Evolutionary conservation across 2,888 invertebrate species (phyloP).

Genomic region (Xanthia togata): DNA sequence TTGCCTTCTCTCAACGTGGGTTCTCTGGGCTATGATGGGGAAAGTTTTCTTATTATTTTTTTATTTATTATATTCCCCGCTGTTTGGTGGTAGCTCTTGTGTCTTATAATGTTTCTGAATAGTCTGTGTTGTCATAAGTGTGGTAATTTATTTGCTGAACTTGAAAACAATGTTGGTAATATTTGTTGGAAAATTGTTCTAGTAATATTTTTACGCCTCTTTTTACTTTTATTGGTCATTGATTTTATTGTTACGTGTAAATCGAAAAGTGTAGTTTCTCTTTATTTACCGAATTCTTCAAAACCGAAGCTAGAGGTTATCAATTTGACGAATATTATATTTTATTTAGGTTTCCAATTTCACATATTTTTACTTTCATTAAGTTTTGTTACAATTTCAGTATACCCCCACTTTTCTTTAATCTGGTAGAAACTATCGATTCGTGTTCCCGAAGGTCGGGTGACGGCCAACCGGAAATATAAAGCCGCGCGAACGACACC

Average conservation of each 20-base stretch:
- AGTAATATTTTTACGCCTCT: background rate
- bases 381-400: background rate
- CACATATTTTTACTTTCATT: too few species aligned
- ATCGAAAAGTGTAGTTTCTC: too few species aligned
- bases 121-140: conserved; percentile 30
- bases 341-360: background rate
- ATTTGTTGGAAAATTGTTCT: too few species aligned
- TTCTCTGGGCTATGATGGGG: conserved; percentile 82
- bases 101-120: conserved; percentile 70
- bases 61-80: conserved; percentile 87
- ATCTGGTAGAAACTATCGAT: conserved; percentile 42
- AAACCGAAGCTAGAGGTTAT: background rate
- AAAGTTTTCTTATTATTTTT: conserved; percentile 89
- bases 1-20: conserved; percentile 80
- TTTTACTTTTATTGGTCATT: background rate
- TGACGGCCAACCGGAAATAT: conserved; percentile 63
- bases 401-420: background rate
- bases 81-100: conserved; percentile 75
- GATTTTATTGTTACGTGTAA: background rate
- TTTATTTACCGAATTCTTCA: background rate
- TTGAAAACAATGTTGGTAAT: conserved; percentile 7
- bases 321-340: background rate
- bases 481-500: conserved; percentile 72
- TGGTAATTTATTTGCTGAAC: conserved; percentile 21
- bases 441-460: conserved; percentile 35